Conservation (phyloP, 2,888 invertebrate species). For the Oscheius sp. region DNA sequence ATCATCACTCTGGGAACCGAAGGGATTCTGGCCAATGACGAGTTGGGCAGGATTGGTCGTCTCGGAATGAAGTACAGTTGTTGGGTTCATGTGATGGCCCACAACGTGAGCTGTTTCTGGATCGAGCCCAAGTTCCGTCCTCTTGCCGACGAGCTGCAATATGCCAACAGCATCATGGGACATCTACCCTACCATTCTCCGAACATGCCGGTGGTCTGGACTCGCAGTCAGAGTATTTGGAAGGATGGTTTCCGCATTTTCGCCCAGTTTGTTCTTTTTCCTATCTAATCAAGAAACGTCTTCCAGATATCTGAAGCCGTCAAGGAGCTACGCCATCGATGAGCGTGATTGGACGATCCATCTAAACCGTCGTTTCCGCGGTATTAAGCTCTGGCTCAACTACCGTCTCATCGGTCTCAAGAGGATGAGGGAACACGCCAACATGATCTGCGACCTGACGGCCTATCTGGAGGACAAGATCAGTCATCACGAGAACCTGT, state of each 20-base stretch:
- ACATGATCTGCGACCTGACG: conserved; percentile 10
- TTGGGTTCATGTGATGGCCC: conserved; percentile 26
- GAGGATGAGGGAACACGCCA: conserved; percentile 9
- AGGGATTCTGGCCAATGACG: conserved; percentile 23
- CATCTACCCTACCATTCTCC: conserved; percentile 10
- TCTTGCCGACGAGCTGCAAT: neutral
- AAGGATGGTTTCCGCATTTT: conserved; percentile 19
- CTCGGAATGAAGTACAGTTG: conserved; percentile 9
- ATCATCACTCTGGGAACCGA: conserved; percentile 26
- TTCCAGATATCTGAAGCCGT: conserved; percentile 10
- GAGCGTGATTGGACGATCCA: conserved; percentile 16
- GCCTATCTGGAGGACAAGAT: conserved; percentile 13
- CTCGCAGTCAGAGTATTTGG: conserved; percentile 11
- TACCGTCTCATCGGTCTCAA: conserved; percentile 27
- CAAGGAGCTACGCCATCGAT: conserved; percentile 26
- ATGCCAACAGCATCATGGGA: conserved; percentile 21
- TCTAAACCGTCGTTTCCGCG: conserved; percentile 17
- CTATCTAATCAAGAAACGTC: neutral
- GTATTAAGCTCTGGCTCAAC: conserved; percentile 18
- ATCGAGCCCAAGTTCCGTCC: conserved; percentile 19
- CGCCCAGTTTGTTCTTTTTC: conserved; percentile 16
- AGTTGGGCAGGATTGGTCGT: conserved; percentile 19
- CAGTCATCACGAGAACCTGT: conserved; percentile 1
- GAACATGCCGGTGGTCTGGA: conserved; percentile 26
- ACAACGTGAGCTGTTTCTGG: conserved; percentile 29